Evolutionary conservation across 2,797 vertebrate species (phyloP), one percentile per base, ranked within the genome.

Genomic region (Cossypha dichroa): DNA sequence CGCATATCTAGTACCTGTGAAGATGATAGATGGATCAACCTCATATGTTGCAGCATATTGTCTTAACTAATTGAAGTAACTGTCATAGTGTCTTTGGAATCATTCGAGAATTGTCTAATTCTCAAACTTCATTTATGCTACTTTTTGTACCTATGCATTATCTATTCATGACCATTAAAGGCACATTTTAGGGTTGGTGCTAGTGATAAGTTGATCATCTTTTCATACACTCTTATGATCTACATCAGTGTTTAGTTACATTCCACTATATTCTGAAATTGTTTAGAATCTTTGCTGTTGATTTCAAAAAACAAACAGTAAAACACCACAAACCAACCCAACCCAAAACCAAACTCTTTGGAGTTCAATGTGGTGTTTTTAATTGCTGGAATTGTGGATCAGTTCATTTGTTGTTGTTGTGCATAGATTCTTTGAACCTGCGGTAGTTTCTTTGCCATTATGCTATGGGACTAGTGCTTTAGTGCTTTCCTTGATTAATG

Each of bases 271-370:
- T 74, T 67, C 55, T 88, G 45, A 79, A 85, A 41, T 18, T 5
- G 8, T 63, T 23, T 58, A 9, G 23, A 79, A 33, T 45, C 11
- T 14, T 40, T 54, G 15, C 18, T 15, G 9, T 62, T 8, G 5
- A 63, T 74, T 90, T 79, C 14, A 88, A 52, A 90, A 77, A 76
- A 5, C 8, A 56, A 66, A 16, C 13, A n/a, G 8, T 40, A 15
- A 72, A 34, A 49, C 66, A 2, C 0, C 15, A 5, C 2, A 3
- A 25, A 12, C 6, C 19, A 64, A 34, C 4, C 14, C 8, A 17
- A 26, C 33, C 6, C 18, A 56, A 63, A 58, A 2, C 16, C 15
- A 51, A 52, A 58, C 19, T 54, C 20, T 70, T 54, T 56, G 19
- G 29, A 40, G 23, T 51, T 79, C 28, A 26, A 0, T 33, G 9